A percentile compares a stretch with the other conserved stretches of the same genome.
Evolutionary conservation across 2,888 invertebrate genomes (phyloP).

Genomic region (Pinctada fucata): DNA sequence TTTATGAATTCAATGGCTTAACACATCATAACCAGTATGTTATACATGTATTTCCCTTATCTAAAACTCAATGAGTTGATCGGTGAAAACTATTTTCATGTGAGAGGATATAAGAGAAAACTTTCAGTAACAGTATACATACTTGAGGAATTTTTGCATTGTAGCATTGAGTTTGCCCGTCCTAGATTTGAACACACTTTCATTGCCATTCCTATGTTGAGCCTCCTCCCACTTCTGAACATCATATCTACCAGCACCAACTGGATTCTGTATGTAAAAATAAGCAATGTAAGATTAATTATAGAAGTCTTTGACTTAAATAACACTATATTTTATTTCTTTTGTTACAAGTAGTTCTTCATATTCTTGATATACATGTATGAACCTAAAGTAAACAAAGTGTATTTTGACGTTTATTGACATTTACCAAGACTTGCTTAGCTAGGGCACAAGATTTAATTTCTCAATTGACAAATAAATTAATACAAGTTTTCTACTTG

Average conservation of each 20-base stretch:
- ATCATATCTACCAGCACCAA: slow-evolving; percentile 76
- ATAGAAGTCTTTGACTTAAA: background rate
- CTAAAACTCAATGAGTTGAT: too few species aligned
- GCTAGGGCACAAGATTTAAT: too few species aligned
- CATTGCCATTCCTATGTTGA: slow-evolving; percentile 73
- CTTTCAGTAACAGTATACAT: slow-evolving; percentile 38
- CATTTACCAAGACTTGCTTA: too few species aligned
- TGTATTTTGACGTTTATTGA: too few species aligned
- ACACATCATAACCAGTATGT: too few species aligned
- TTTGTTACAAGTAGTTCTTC: background rate
- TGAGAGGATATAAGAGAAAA: too few species aligned
- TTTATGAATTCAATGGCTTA: too few species aligned
- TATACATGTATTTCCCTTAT: too few species aligned
- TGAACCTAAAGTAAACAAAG: too few species aligned
- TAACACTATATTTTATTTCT: background rate
- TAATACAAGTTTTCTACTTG: too few species aligned
- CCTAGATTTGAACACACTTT: slow-evolving; percentile 73
- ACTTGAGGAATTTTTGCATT: slow-evolving; percentile 71
- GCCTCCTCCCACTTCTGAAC: slow-evolving; percentile 73
- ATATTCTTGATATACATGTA: background rate
- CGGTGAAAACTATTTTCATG: too few species aligned
- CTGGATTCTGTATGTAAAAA: slow-evolving; percentile 68
- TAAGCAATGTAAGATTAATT: background rate
- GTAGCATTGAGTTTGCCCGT: slow-evolving; percentile 63
- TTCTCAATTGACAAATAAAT: too few species aligned